Conservation (phyloP, 2,113 vertebrate species). For the Emydocephalus ijimae region DNA sequence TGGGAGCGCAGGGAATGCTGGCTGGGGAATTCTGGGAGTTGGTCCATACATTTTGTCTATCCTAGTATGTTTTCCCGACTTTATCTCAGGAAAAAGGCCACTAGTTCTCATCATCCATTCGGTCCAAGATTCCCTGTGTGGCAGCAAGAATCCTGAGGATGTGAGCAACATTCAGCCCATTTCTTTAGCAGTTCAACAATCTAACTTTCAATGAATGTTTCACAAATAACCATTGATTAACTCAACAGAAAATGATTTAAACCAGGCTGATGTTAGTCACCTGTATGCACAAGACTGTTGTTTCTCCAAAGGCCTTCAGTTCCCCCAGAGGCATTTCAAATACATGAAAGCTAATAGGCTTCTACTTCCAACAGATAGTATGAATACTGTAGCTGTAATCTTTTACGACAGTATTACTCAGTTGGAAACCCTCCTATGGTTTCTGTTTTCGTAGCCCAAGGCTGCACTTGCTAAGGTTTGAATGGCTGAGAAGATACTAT, state of each 20-base stretch:
- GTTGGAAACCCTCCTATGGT: constrained; percentile 22
- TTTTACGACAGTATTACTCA: constrained; percentile 13
- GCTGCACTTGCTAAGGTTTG: constrained; percentile 32
- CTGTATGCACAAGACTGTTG: neutral
- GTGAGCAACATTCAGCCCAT: neutral
- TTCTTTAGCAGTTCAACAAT: neutral
- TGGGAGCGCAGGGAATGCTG: neutral
- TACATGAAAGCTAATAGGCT: rapidly evolving
- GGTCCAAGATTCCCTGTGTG: neutral
- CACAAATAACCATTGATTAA: neutral
- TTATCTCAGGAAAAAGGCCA: neutral
- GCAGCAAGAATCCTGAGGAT: neutral
- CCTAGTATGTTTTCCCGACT: neutral
- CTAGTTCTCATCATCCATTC: neutral
- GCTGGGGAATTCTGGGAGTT: neutral
- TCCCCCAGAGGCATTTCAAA: neutral
- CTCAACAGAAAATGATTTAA: neutral
- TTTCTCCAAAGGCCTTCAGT: neutral
- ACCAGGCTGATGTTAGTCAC: neutral
- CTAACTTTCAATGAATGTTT: neutral
- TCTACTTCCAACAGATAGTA: neutral
- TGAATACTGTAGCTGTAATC: constrained; percentile 5
- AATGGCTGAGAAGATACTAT: constrained; percentile 31
- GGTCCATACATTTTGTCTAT: neutral
- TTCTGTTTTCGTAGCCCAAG: neutral